Conservation (phyloP, 1,140 invertebrate species). For the Tetragonula clypearis region DNA sequence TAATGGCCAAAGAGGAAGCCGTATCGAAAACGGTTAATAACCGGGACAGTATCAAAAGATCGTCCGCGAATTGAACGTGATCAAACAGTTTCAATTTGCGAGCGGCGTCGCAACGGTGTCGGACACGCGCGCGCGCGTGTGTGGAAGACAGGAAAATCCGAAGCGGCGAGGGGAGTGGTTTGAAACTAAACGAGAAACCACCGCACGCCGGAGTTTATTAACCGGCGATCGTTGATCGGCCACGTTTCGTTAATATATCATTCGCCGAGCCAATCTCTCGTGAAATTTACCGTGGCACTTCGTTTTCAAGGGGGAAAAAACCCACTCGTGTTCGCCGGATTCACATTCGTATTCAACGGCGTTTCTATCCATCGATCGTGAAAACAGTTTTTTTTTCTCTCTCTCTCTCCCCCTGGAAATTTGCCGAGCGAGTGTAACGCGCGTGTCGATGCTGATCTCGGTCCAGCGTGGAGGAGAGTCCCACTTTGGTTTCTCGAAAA, state of each 20-base stretch:
- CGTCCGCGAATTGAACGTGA: neutral
- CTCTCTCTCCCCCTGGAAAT: neutral
- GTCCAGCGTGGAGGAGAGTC: neutral
- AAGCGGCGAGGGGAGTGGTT: no score
- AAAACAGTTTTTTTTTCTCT: neutral
- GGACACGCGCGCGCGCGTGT: neutral
- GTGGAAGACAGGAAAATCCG: neutral
- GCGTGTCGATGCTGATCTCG: neutral
- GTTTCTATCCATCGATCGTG: neutral
- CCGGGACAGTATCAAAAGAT: neutral
- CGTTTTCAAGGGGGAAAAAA: neutral
- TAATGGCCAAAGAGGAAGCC: no score
- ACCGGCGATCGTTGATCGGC: neutral
- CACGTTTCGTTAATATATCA: neutral
- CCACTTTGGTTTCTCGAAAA: neutral
- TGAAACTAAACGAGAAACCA: neutral
- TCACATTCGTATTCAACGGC: neutral
- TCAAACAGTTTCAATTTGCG: neutral
- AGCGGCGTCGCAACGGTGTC: neutral
- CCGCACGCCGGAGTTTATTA: neutral
- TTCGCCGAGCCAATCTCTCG: neutral
- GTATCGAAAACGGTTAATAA: neutral
- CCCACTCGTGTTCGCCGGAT: no score
- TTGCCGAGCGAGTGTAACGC: no score
- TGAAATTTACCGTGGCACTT: neutral